Evolutionary conservation across 1,140 invertebrate genomes (phyloP).

Genomic region (Ditylenchus dipsaci): DNA sequence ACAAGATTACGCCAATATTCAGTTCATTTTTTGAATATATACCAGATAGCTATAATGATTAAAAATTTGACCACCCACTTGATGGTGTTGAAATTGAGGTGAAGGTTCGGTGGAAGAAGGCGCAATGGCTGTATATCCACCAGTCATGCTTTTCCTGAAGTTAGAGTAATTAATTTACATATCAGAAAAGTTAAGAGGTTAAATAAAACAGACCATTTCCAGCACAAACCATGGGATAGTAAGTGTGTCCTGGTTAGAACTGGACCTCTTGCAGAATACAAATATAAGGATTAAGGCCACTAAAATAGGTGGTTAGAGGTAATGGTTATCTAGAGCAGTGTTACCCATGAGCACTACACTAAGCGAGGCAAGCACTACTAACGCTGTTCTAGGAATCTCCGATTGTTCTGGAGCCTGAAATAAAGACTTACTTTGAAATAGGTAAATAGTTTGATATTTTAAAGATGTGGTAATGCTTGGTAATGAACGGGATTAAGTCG

Average conservation of each 20-base stretch:
- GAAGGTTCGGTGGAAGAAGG: slow-evolving; percentile 1
- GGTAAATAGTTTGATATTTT: no score
- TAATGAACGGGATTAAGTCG: no score
- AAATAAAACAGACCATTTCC: slow-evolving; percentile 9
- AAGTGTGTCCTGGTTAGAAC: slow-evolving; percentile 1
- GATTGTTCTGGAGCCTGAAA: neutral
- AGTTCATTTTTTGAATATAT: no score
- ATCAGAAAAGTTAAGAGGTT: no score
- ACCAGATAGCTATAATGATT: no score
- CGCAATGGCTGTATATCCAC: neutral
- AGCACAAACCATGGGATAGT: slow-evolving; percentile 10
- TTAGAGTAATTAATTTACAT: neutral
- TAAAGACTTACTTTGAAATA: no score
- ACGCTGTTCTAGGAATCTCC: neutral
- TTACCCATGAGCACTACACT: neutral
- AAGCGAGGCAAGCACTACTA: slow-evolving; percentile 2
- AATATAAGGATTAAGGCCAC: slow-evolving; percentile 6
- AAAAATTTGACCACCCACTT: neutral
- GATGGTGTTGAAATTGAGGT: slow-evolving; percentile 5
- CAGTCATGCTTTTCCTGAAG: neutral
- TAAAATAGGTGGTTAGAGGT: no score
- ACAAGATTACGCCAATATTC: no score
- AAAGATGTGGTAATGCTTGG: no score
- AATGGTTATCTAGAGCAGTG: no score
- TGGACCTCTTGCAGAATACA: slow-evolving; percentile 2